Conservation (phyloP, 1,140 invertebrate species). For the Brachionus plicatilis region DNA sequence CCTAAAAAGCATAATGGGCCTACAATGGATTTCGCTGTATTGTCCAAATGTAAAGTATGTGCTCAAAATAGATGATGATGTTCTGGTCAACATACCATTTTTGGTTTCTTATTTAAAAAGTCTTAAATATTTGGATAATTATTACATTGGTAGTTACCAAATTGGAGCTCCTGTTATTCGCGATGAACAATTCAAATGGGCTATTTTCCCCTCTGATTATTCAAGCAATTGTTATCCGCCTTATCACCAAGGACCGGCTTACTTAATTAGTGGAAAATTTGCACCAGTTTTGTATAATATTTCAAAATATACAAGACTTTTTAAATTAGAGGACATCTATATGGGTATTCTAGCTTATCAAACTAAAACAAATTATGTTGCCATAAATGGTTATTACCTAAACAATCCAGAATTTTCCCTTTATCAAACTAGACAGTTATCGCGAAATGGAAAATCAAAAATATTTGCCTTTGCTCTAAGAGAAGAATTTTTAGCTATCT, state of each 20-base stretch:
- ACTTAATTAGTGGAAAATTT: not conserved
- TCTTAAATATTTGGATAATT: not conserved
- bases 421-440: not conserved
- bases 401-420: not conserved
- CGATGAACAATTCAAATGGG: not conserved
- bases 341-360: not conserved
- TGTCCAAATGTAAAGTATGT: not conserved
- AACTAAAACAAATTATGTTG: not conserved
- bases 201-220: not conserved
- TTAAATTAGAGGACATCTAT: not conserved
- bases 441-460: not conserved
- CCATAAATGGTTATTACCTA: not conserved
- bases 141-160: not conserved
- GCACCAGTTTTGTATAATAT: not conserved
- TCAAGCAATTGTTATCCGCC: not conserved
- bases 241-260: not conserved
- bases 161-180: not conserved
- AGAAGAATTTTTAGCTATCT: not conserved
- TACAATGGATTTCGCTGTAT: not conserved
- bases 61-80: not conserved
- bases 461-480: not conserved
- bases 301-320: not conserved
- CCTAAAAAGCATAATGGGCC: not conserved
- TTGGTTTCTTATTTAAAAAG: not conserved
- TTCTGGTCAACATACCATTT: not conserved